Conservation (phyloP, 2,113 vertebrate species). For the Etheostoma spectabile region DNA sequence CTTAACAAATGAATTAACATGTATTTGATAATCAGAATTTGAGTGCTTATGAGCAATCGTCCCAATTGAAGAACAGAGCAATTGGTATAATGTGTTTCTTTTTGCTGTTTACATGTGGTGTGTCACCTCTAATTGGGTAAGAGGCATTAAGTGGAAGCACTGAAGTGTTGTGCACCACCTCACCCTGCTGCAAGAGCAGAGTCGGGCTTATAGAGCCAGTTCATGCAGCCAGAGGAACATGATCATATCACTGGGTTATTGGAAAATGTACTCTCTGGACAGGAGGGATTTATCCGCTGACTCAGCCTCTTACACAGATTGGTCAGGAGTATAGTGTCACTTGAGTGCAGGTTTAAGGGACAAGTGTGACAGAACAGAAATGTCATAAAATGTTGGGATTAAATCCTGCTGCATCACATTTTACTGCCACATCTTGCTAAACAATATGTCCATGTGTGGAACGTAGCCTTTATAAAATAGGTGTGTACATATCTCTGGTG, state of each 20-base stretch:
- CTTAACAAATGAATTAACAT: background rate
- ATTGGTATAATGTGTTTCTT: background rate
- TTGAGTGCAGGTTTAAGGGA: conserved; percentile 50
- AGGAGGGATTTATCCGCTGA: conserved; percentile 58
- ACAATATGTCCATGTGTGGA: background rate
- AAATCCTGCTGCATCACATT: conserved; percentile 18
- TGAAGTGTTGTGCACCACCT: conserved; percentile 28
- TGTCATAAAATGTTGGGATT: conserved; percentile 30
- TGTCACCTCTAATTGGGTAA: conserved; percentile 2
- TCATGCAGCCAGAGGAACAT: conserved; percentile 32
- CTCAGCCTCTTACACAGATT: conserved; percentile 69
- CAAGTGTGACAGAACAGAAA: conserved; percentile 43
- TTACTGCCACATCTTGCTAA: background rate
- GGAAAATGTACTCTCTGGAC: conserved; percentile 42
- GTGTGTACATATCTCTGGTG: background rate
- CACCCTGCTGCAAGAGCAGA: conserved; percentile 18
- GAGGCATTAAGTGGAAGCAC: conserved; percentile 33
- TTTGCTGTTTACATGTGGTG: background rate
- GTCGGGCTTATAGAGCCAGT: conserved; percentile 5
- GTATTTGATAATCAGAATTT: background rate
- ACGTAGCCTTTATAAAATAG: too few species aligned
- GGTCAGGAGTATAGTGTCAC: conserved; percentile 46
- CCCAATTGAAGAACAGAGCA: background rate
- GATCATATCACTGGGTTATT: conserved; percentile 54
- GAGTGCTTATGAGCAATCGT: background rate